Base-by-base conservation (phyloP, 1,140 invertebrate species). In the Lethrus apterus region DNA sequence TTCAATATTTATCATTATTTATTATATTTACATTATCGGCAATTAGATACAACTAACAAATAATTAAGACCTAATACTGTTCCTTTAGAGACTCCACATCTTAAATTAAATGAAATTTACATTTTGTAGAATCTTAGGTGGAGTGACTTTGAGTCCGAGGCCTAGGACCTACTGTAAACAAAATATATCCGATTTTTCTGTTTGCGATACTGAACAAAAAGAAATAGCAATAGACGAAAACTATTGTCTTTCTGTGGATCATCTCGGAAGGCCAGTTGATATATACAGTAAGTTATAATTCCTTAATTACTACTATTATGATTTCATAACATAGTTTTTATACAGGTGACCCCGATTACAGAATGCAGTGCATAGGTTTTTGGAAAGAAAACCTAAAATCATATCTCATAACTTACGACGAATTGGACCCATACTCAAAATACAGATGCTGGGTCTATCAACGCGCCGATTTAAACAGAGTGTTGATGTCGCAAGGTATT, bases 371-470 rank as follows among this genome's bases (percentile, higher is more conserved):
- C 66, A 93, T 98, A 57, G 95, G 93, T 2, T 98, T 82, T 67
- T 98, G 92, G 89, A 95, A 96, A 67, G 95, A 98, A 66, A 97
- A 98, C 77, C 74, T 97, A 0, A 93, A 90, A 66, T 98, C 93
- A 0, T 98, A 97, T 71, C 68, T 98, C 2, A 91, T 98, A 48
- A 98, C 95, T 0, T 97, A 90, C 65, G 93, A 98, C 66, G 90
- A 93, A 62, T 72, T 96, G 51, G 94, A 98, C 76, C 87, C 94
- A 0, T 89, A 92, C 55, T 95, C 91, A 10, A 91, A 85, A 67
- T 98, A 96, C 67, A 79, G 93, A 56, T 98, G 94, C 65, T 98
- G 94, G 94, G 93, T 96, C 0, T 98, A 97, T 71, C 92, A 96
- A 64, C 76, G 94, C 58, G 83, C 90, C 17, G 93, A 96, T 76